Base-by-base conservation (phyloP, 2,113 vertebrate species). In the Ailuropoda melanoleuca region DNA sequence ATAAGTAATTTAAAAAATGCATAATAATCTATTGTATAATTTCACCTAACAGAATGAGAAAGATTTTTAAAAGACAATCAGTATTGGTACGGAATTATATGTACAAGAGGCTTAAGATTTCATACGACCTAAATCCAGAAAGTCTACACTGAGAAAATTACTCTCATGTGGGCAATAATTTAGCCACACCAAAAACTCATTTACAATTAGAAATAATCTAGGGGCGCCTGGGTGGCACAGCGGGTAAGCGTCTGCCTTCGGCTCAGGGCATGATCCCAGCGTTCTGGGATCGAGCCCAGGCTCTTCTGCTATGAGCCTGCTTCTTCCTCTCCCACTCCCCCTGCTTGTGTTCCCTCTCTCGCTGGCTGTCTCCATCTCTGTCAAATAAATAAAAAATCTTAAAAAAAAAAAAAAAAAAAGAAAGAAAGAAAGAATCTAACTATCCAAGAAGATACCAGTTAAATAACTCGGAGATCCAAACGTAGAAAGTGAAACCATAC, bases 161-260 rank as follows among this genome's bases (percentile, higher is more conserved):
- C 21, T 86, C 80, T 86, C 62, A 46, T 6, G 48, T 80, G 17
- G 55, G 29, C 92, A 86, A 74, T 74, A 64, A 90, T 82, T 86
- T 24, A 37, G 64, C 31, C 48, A 88, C 4, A 81, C 1, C 39
- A 39, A 75, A 91, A 96, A 91, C 66, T 82, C 18, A n/a, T 81
- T 72, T 87, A 74, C 23, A 82, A 82, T 96, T 82, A 75, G 83
- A 88, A 82, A 88, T 55, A 95, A 62, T 58, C 66, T 37, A 86
- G n/a, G n/a, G n/a, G n/a, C n/a, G n/a, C n/a, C n/a, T n/a, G n/a
- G n/a, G n/a, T n/a, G n/a, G n/a, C n/a, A n/a, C n/a, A n/a, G n/a
- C n/a, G n/a, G n/a, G n/a, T n/a, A n/a, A n/a, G n/a, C n/a, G n/a
- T n/a, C n/a, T n/a, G n/a, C n/a, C n/a, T n/a, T n/a, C n/a, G n/a